Conservation (phyloP, 2,888 invertebrate species). For the Caenorhabditis sinica region DNA sequence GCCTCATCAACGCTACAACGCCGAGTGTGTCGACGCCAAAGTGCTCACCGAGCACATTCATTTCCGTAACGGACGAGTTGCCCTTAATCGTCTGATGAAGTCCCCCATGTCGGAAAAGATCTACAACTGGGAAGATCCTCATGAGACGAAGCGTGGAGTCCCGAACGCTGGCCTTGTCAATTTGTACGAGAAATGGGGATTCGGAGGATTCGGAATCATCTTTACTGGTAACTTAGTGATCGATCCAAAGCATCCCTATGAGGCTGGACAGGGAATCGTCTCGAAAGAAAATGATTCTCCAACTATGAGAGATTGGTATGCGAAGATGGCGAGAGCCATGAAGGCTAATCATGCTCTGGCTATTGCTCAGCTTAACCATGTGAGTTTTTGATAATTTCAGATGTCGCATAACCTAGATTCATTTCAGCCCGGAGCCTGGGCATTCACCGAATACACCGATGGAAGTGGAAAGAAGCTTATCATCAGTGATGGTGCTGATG, state of each 20-base stretch:
- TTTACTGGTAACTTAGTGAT: slow-evolving; percentile 75
- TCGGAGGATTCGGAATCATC: slow-evolving; percentile 76
- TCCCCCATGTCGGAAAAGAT: slow-evolving; percentile 72
- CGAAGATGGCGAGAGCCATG: slow-evolving; percentile 53
- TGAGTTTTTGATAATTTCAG: slow-evolving; percentile 10
- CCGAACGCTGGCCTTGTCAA: slow-evolving; percentile 69
- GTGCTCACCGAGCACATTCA: slow-evolving; percentile 60
- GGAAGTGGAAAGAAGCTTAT: slow-evolving; percentile 43
- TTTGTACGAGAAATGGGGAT: slow-evolving; percentile 75
- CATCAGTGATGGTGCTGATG: slow-evolving; percentile 67
- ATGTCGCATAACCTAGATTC: not conserved
- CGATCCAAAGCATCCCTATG: slow-evolving; percentile 72
- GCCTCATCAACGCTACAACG: slow-evolving; percentile 47
- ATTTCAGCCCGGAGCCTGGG: slow-evolving; percentile 63
- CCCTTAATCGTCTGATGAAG: slow-evolving; percentile 69
- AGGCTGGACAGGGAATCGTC: slow-evolving; percentile 65
- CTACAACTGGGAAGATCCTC: slow-evolving; percentile 66
- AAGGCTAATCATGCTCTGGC: slow-evolving; percentile 71
- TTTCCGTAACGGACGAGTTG: slow-evolving; percentile 67
- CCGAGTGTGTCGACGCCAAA: slow-evolving; percentile 34
- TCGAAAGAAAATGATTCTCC: slow-evolving; percentile 66
- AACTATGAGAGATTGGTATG: slow-evolving; percentile 63
- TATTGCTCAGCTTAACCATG: slow-evolving; percentile 69
- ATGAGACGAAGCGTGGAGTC: slow-evolving; percentile 68
- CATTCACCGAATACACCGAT: slow-evolving; percentile 55